Conservation (phyloP, 2,113 vertebrate genomes). For the Dicaeum eximium region DNA sequence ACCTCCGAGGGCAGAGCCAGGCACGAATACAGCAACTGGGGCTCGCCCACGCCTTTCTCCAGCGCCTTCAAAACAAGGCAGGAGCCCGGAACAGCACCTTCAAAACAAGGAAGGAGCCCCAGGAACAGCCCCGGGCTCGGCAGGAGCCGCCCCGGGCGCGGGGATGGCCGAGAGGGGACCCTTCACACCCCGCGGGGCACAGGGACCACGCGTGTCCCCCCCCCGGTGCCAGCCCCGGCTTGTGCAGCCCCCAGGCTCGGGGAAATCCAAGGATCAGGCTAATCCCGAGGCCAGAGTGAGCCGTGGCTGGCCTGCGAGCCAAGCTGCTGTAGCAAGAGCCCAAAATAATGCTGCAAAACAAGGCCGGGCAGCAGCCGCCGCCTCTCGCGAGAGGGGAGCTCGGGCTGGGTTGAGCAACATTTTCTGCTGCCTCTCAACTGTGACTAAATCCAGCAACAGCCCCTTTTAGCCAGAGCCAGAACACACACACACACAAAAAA, state of each 20-base stretch:
- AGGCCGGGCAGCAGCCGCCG: background rate
- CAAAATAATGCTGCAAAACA: constrained; percentile 28
- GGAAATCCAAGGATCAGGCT: background rate
- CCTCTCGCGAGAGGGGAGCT: constrained; percentile 27
- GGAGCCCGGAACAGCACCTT: background rate
- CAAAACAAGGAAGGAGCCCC: background rate
- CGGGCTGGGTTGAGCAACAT: background rate
- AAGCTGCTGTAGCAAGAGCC: background rate
- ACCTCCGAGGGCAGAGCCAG: constrained; percentile 37
- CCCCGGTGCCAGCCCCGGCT: rapidly evolving
- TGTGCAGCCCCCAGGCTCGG: rapidly evolving
- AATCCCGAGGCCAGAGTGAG: background rate
- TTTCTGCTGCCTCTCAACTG: background rate
- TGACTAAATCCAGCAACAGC: background rate
- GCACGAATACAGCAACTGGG: background rate
- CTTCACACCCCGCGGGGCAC: background rate
- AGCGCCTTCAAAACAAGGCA: background rate
- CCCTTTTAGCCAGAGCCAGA: background rate
- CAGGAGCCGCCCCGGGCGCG: rapidly evolving
- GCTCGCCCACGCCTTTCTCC: background rate
- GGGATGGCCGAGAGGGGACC: background rate
- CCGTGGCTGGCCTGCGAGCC: background rate
- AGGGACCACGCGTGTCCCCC: rapidly evolving
- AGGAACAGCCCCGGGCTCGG: background rate
- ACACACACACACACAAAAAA: background rate